These are phyloP conservation scores for Neoseiulus cucumeris DNA, from an alignment of 1,140 invertebrate genomes.

Conservation along the genomic window DNA sequence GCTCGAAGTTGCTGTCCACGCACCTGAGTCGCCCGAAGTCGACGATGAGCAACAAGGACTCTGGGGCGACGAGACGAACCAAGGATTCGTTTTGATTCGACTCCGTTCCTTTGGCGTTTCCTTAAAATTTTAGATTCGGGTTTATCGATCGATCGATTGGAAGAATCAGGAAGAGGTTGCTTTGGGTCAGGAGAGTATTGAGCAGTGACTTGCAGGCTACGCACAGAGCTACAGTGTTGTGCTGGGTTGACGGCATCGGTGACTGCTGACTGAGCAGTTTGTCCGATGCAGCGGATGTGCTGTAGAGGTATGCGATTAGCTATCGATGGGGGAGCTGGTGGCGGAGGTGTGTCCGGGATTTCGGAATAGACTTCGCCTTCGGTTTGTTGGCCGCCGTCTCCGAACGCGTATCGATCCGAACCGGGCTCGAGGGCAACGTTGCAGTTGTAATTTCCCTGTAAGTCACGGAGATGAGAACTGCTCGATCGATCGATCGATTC, in stretches of 20 bases:
- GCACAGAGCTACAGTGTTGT: too few species aligned
- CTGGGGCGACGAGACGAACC: not conserved
- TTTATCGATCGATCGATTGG: too few species aligned
- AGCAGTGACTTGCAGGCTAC: too few species aligned
- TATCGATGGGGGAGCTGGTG: not conserved
- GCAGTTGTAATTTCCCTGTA: too few species aligned
- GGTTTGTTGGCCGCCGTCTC: not conserved
- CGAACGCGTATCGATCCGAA: too few species aligned
- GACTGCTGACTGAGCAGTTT: not conserved
- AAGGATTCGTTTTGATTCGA: not conserved
- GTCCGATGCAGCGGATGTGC: constrained; percentile 1
- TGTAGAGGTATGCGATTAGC: constrained; percentile 8
- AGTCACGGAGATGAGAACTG: too few species aligned
- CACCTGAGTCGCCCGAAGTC: not conserved
- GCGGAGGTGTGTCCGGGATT: not conserved
- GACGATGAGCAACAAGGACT: constrained; percentile 6
- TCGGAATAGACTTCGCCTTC: not conserved
- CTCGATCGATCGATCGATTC: too few species aligned
- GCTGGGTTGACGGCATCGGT: too few species aligned
- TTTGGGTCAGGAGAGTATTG: too few species aligned
- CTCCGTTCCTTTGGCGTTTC: not conserved
- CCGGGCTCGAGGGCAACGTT: too few species aligned
- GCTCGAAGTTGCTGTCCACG: constrained; percentile 8
- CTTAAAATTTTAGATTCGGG: too few species aligned
- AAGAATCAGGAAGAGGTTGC: too few species aligned